phyloP scores from a whole-genome alignment of 2,888 invertebrate species.

The Brachynemurus nebulosus region DNA sequence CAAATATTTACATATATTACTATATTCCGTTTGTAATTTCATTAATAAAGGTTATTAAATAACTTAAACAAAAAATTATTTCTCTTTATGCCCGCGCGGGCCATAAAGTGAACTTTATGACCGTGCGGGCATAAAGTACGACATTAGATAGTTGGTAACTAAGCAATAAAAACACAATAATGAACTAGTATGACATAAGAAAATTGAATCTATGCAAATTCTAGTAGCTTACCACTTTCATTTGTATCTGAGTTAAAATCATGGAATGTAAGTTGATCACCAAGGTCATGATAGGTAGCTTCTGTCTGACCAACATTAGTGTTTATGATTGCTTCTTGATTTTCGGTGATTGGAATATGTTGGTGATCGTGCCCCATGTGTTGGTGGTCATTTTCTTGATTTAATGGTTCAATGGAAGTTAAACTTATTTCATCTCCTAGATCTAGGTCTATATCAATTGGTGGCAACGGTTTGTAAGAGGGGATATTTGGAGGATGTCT shows the following conservation, averaged over 20 bases:
- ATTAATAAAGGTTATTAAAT: too few species aligned
- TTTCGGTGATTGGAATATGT: slow-evolving; percentile 3
- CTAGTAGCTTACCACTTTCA: slow-evolving; percentile 1
- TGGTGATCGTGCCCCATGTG: not conserved
- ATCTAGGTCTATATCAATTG: slow-evolving; percentile 25
- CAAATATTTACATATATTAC: too few species aligned
- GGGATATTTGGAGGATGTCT: slow-evolving; percentile 40
- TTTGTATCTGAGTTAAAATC: not conserved
- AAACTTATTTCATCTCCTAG: slow-evolving; percentile 29
- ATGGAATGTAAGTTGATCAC: not conserved
- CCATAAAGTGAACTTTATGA: too few species aligned
- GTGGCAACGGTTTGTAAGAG: slow-evolving; percentile 46
- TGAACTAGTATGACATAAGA: too few species aligned
- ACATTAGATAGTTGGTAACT: too few species aligned
- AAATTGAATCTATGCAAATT: not conserved
- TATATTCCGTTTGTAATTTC: too few species aligned
- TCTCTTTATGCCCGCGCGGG: too few species aligned
- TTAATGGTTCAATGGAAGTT: slow-evolving; percentile 27
- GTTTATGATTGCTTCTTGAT: slow-evolving; percentile 1
- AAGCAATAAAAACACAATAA: too few species aligned
- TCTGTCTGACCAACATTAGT: slow-evolving; percentile 6
- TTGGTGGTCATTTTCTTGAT: not conserved
- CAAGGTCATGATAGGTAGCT: slow-evolving; percentile 7
- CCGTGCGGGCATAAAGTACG: too few species aligned
- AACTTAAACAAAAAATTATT: too few species aligned